Percentiles rank a stretch among this genome's conserved stretches.
These are phyloP conservation scores for Atopsyche davidsoni DNA, from an alignment of 1,140 invertebrate species.

Conservation along the genomic window DNA sequence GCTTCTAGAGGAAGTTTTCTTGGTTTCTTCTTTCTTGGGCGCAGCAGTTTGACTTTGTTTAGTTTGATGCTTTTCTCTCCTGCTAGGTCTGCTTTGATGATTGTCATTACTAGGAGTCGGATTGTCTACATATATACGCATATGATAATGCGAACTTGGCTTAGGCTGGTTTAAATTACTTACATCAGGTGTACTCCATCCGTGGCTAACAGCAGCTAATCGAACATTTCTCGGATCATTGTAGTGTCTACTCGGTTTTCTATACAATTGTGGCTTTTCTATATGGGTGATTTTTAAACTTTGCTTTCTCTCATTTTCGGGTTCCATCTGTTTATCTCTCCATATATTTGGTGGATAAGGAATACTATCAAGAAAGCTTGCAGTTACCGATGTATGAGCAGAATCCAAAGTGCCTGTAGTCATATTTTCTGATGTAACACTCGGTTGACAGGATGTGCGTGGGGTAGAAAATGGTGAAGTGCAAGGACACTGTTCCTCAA, in stretches of 20 bases:
- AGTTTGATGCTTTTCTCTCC: conserved; percentile 12
- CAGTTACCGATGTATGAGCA: conserved; percentile 43
- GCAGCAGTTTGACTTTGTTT: too few species aligned
- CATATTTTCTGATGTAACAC: conserved; percentile 47
- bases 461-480: conserved; percentile 67
- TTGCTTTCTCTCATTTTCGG: conserved; percentile 11
- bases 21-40: neutral
- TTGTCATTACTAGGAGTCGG: conserved; percentile 35
- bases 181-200: conserved; percentile 46
- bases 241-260: conserved; percentile 44
- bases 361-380: conserved; percentile 43
- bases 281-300: neutral
- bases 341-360: conserved; percentile 39
- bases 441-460: conserved; percentile 52
- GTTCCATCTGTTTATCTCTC: conserved; percentile 40
- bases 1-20: conserved; percentile 3
- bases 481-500: conserved; percentile 64
- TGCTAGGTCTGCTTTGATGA: conserved; percentile 15
- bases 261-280: conserved; percentile 31
- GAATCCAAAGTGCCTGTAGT: conserved; percentile 46
- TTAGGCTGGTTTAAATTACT: conserved; percentile 38
- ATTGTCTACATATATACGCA: conserved; percentile 44
- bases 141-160: conserved; percentile 46
- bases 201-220: conserved; percentile 37
- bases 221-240: conserved; percentile 45